Evolutionary conservation across 2,113 vertebrate genomes (phyloP).

Genomic region (Serinus canaria): DNA sequence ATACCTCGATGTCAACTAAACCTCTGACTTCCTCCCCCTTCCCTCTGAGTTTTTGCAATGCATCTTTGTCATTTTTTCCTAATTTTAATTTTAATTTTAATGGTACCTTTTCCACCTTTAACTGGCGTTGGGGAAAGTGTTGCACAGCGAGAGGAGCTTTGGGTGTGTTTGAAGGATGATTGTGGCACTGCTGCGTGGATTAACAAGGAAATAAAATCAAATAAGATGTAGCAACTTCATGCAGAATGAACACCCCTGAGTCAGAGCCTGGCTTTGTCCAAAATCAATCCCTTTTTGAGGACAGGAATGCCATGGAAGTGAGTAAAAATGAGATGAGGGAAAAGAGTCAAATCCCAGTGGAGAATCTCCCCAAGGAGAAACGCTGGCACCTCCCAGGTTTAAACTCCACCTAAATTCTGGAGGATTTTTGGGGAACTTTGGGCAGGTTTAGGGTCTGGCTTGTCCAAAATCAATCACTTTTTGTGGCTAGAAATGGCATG

Average conservation of each 20-base stretch:
- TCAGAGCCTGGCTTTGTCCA: not conserved
- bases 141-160: not conserved
- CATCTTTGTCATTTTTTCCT: not conserved
- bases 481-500: too few relatives aligned
- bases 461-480: too few relatives aligned
- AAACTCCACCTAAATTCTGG: too few relatives aligned
- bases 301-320: rapidly evolving
- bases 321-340: not conserved
- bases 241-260: not conserved
- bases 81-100: not conserved
- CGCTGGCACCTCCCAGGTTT: not conserved
- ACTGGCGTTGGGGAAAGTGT: not conserved
- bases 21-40: not conserved
- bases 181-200: not conserved
- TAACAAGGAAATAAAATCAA: not conserved
- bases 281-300: not conserved
- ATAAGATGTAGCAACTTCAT: not conserved
- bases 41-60: not conserved
- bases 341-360: not conserved
- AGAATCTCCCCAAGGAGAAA: not conserved
- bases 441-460: too few relatives aligned
- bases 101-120: slow-evolving; percentile 30
- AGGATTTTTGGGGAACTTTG: too few relatives aligned
- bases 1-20: slow-evolving; percentile 41
- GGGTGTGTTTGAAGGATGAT: not conserved